Evolutionary conservation across 2,888 invertebrate genomes (phyloP).

Genomic region (Apodemia mormo): DNA sequence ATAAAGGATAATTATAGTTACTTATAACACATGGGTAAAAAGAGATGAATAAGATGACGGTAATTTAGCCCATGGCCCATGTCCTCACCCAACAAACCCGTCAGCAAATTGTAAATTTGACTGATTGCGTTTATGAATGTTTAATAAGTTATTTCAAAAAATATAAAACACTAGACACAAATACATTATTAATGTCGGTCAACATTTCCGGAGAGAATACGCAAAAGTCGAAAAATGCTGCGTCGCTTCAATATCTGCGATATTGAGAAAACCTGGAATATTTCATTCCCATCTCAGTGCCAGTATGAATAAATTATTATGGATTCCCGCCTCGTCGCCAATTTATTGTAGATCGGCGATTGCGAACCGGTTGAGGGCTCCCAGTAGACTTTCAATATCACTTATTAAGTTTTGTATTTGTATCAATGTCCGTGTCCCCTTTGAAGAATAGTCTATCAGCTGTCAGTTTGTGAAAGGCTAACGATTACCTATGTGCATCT

Average conservation of each 20-base stretch:
- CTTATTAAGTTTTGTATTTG: conserved; percentile 4
- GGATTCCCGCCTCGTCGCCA: conserved; percentile 17
- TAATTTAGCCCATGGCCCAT: too few species aligned
- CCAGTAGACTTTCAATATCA: neutral
- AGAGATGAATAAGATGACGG: too few species aligned
- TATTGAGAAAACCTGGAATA: conserved; percentile 18
- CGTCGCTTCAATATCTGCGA: conserved; percentile 10
- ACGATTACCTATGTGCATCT: too few species aligned
- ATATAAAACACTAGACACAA: neutral
- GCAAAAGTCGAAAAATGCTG: conserved; percentile 14
- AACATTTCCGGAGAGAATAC: conserved; percentile 14
- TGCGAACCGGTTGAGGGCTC: neutral
- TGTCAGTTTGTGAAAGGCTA: too few species aligned
- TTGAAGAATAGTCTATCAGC: too few species aligned
- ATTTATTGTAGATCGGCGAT: conserved; percentile 11
- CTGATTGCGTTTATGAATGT: neutral
- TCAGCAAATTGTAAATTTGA: too few species aligned
- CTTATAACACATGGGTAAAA: too few species aligned
- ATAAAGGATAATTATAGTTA: too few species aligned
- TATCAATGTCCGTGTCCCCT: neutral
- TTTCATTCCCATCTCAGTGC: conserved; percentile 10
- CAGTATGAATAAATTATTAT: conserved; percentile 16
- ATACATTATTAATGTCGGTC: conserved; percentile 16
- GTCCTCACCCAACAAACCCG: too few species aligned
- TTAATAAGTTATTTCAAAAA: neutral